phyloP scores from a whole-genome alignment of 2,113 vertebrate genomes.

The Halichoeres trimaculatus region DNA sequence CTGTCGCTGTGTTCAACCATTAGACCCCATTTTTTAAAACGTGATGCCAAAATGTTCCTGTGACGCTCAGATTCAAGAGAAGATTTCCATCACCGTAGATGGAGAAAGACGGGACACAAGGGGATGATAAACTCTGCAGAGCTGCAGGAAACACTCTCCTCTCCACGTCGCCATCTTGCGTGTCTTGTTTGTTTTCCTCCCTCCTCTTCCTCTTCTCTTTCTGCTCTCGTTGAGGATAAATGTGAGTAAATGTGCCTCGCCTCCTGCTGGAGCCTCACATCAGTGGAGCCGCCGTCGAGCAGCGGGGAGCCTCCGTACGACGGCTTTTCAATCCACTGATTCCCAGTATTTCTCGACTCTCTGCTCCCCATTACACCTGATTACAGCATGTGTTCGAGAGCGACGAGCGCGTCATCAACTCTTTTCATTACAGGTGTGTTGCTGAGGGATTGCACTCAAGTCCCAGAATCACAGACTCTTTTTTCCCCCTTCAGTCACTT shows the following conservation, averaged over 20 bases:
- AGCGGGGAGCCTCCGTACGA: slow-evolving; percentile 8
- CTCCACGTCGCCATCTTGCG: too few relatives aligned
- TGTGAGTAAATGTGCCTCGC: not conserved
- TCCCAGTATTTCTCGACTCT: not conserved
- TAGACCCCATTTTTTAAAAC: not conserved
- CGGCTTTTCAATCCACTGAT: slow-evolving; percentile 17
- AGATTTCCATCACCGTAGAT: slow-evolving; percentile 24
- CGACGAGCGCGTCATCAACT: not conserved
- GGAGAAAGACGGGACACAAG: slow-evolving; percentile 23
- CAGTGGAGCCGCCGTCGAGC: not conserved
- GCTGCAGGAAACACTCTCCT: not conserved
- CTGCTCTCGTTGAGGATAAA: slow-evolving; percentile 6
- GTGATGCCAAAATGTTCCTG: not conserved
- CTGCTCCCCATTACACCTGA: slow-evolving; percentile 47
- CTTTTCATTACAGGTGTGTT: slow-evolving; percentile 14
- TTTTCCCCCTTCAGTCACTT: not conserved
- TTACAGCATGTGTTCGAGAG: slow-evolving; percentile 35
- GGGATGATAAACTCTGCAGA: slow-evolving; percentile 19
- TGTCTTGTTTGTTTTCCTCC: not conserved
- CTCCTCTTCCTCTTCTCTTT: not conserved
- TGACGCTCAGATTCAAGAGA: slow-evolving; percentile 36
- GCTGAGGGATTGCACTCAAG: slow-evolving; percentile 33
- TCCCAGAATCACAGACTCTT: not conserved
- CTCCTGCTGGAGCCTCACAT: slow-evolving; percentile 29
- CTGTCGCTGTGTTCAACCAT: not conserved